Evolutionary conservation across 2,113 vertebrate species (phyloP).

Genomic region (Gambusia holbrooki): DNA sequence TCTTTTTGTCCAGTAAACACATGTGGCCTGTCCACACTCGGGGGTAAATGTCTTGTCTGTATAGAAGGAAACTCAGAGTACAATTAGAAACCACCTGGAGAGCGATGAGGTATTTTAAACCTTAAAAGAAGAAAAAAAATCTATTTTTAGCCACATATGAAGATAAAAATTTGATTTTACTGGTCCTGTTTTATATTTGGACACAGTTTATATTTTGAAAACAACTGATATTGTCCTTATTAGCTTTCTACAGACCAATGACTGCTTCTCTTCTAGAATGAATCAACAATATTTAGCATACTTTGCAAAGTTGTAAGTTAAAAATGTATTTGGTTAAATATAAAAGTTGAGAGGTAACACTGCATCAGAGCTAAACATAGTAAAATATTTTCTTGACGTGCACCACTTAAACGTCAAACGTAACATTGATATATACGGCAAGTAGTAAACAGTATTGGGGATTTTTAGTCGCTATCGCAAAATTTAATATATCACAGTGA

Average conservation of each 20-base stretch:
- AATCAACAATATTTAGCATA: too few species aligned
- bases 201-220: too few species aligned
- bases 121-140: not conserved
- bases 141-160: not conserved
- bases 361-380: not conserved
- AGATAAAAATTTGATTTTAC: not conserved
- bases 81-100: slow-evolving; percentile 1
- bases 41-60: slow-evolving; percentile 9
- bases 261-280: too few species aligned
- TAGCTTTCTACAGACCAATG: not conserved
- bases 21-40: not conserved
- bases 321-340: not conserved
- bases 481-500: too few species aligned
- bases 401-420: not conserved
- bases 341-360: not conserved
- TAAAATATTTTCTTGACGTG: not conserved
- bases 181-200: not conserved
- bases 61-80: not conserved
- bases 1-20: slow-evolving; percentile 22
- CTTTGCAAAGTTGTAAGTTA: not conserved
- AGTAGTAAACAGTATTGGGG: too few species aligned
- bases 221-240: not conserved
- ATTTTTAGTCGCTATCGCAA: too few species aligned
- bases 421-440: not conserved
- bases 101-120: not conserved